phyloP scores from a whole-genome alignment of 2,797 vertebrate species.

The Bufotes viridis region DNA sequence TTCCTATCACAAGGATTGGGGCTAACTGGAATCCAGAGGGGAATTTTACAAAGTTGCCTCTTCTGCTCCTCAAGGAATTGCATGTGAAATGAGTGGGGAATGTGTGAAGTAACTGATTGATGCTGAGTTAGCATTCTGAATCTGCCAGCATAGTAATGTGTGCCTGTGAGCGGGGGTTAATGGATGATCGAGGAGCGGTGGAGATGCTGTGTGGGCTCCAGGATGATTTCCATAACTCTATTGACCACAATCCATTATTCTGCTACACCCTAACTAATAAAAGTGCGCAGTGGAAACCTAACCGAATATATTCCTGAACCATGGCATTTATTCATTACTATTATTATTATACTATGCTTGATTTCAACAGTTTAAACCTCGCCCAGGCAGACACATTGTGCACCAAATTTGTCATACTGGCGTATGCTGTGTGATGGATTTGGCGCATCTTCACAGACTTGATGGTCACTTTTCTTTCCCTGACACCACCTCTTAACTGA shows the following conservation, averaged over 20 bases:
- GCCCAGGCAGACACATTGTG: no score
- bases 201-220: not conserved
- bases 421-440: no score
- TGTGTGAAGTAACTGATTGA: conserved; percentile 47
- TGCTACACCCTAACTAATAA: not conserved
- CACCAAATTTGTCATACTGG: no score
- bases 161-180: conserved; percentile 25
- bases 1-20: conserved; percentile 1
- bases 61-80: conserved; percentile 40
- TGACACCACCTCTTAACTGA: no score
- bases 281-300: not conserved
- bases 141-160: conserved; percentile 31
- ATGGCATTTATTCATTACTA: not conserved
- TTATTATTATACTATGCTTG: no score
- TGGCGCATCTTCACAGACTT: no score
- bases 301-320: not conserved
- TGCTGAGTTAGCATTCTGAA: conserved; percentile 44
- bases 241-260: conserved; percentile 37
- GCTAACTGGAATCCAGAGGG: conserved; percentile 40
- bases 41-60: conserved; percentile 52
- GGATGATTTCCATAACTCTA: conserved; percentile 14
- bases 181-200: conserved; percentile 16
- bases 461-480: no score
- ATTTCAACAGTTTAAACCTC: no score
- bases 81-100: conserved; percentile 28